Base-by-base conservation (phyloP, 1,140 invertebrate species). In the Galendromus occidentalis region DNA sequence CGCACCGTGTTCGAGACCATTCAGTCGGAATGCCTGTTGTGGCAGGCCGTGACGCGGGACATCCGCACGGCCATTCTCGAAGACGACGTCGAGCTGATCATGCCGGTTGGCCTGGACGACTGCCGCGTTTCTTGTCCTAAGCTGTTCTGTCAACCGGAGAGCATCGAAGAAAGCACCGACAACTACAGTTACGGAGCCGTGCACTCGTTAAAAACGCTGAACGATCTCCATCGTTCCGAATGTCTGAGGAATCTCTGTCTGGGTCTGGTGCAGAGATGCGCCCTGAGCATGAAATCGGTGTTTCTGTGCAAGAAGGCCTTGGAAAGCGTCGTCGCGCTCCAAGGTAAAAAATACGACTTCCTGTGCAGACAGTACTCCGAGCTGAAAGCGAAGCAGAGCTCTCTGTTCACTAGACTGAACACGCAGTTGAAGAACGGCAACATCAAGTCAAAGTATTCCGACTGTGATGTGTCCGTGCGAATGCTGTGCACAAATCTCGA, bases 291-390 rank as follows among this genome's bases (percentile, higher is more conserved):
- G 25, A 59, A 25, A 25, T 59, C 51, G 51, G 51, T 59, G 14
- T 59, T 59, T 33, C 14, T 59, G 51, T 59, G 51, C 51, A 59
- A 59, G 51, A 59, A 59, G 51, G 51, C 51, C 33, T 25, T 59
- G 51, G 51, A 59, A 6, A 59, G 25, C 33, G 51, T 59, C 22
- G 51, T 59, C 14, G 51, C 51, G 2, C 51, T 59, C 33, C 51
- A 59, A 33, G 51, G 51, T 33, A 33, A 22, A 17, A 59, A 59
- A 33, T 59, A 59, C 51, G 51, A 59, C 51, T 59, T 59, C 51
- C 51, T 59, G 51, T 59, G 51, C 51, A 59, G 51, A 33, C 25
- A 59, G 51, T 33, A 59, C 22, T 29, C 51, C 22, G 51, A 59
- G 51, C 51, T 59, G 22, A 59, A 59, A 33, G 51, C 51, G 25